Base-by-base conservation (phyloP, 2,888 invertebrate species). In the Polydrusus pterygomalis region DNA sequence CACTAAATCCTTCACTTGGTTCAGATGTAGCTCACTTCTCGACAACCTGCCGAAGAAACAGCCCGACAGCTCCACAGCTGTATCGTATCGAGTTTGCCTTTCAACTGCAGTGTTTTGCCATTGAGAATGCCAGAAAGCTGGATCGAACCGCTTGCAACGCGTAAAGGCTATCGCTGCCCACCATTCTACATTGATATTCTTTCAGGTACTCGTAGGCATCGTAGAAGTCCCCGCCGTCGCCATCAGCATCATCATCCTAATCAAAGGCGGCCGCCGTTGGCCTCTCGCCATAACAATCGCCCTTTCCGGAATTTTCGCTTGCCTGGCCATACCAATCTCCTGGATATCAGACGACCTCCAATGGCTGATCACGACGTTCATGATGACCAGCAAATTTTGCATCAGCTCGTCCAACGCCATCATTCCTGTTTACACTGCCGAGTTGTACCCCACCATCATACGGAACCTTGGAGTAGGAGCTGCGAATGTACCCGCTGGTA, bases 181-280 rank as follows among this genome's bases (percentile, higher is more conserved):
- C n/a, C n/a, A 25, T 25, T 13, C 15, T 8, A 8, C 43, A 13
- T 49, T 9, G 25, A 15, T 8, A 0, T 79, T 76, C 70, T 82
- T 84, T 56, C 77, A 90, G 90, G 89, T 90, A 80, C 89, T 94
- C 83, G 90, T 92, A 80, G 94, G 95, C 64, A 90, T 92, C 51
- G 94, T 95, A 17, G 95, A 95, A 88, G 90, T 95, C 71, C 95
- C 95, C 45, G 94, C 95, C 18, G 92, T 95, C 80, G 93, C 92
- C 0, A 88, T 94, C 70, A 94, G 94, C 82, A 94, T 95, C 82
- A 90, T 93, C 15, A 91, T 95, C 80, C 90, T 95, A n/a, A 87
- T 94, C 80, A 93, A 92, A 85, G 91, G 93, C 79, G 95, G 95
- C 13, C 90, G 95, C 80, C 89, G 94, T 80, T 91, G 93, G 88